Conservation (phyloP, 2,888 invertebrate species). For the Sinopyrophorus schimmeli region DNA sequence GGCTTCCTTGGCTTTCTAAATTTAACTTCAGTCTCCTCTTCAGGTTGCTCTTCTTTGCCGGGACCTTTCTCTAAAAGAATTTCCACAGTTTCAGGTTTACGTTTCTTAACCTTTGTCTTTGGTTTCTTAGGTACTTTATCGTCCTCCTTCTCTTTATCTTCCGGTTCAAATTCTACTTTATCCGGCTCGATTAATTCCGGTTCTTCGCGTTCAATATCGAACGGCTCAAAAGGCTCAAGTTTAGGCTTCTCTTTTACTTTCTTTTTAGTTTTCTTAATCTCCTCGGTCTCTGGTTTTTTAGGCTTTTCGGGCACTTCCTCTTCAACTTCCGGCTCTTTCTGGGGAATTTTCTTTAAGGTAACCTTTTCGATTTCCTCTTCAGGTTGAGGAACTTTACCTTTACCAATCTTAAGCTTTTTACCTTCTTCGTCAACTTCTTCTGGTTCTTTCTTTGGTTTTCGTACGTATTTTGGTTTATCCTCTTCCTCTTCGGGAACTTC, state of each 20-base stretch:
- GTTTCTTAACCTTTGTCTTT: constrained; percentile 49
- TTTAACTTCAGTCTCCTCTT: constrained; percentile 54
- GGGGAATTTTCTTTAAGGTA: constrained; percentile 53
- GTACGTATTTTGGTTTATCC: constrained; percentile 47
- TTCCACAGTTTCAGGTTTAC: constrained; percentile 52
- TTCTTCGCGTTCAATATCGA: constrained; percentile 51
- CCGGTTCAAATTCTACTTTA: constrained; percentile 47
- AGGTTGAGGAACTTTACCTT: constrained; percentile 34
- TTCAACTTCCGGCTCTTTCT: constrained; percentile 47
- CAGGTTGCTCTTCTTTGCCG: constrained; percentile 52
- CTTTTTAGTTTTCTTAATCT: no score
- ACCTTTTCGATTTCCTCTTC: constrained; percentile 46
- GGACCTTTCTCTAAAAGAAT: constrained; percentile 50
- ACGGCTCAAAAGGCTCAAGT: constrained; percentile 54
- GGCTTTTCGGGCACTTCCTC: constrained; percentile 42
- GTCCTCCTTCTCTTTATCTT: constrained; percentile 50
- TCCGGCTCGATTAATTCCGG: constrained; percentile 51
- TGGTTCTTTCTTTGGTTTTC: constrained; percentile 35
- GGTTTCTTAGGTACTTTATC: constrained; percentile 48
- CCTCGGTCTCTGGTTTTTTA: constrained; percentile 42
- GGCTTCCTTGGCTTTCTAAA: constrained; percentile 44
- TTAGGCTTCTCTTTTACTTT: no score
- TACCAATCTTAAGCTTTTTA: constrained; percentile 50
- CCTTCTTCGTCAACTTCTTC: constrained; percentile 42
- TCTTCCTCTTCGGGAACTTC: constrained; percentile 52